phyloP scores from a whole-genome alignment of 2,113 vertebrate genomes.

The Eudorcas thomsonii region DNA sequence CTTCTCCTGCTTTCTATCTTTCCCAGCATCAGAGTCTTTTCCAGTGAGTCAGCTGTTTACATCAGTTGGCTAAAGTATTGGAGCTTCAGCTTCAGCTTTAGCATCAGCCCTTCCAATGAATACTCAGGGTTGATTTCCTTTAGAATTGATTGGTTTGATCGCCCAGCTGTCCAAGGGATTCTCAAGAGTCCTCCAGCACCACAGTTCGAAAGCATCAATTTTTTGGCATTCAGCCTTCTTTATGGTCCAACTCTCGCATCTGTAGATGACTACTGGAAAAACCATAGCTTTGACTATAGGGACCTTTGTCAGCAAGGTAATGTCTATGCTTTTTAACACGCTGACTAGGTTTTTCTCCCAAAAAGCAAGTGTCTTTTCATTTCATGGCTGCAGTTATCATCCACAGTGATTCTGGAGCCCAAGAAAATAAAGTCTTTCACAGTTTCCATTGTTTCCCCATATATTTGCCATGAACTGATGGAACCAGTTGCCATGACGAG shows the following conservation, averaged over 20 bases:
- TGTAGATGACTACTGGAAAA: background rate
- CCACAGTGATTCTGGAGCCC: background rate
- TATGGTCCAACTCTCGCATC: background rate
- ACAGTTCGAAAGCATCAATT: background rate
- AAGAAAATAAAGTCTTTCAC: background rate
- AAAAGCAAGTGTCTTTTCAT: background rate
- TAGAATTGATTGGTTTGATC: background rate
- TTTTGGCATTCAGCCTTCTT: background rate
- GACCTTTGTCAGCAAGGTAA: background rate
- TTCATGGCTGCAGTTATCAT: background rate
- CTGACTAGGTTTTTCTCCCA: background rate
- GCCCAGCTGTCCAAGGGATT: background rate
- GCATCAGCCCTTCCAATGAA: background rate
- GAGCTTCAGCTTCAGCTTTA: background rate
- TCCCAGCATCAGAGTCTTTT: background rate
- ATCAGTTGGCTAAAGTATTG: background rate
- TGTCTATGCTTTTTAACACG: background rate
- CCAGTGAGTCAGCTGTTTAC: background rate
- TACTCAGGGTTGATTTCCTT: background rate
- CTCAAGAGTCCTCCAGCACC: background rate
- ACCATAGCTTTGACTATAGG: background rate
- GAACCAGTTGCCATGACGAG: background rate
- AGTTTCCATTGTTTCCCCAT: background rate
- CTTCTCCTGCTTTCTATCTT: background rate
- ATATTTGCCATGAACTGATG: background rate